Base-by-base conservation (phyloP, 37 sponge, comb jelly and placozoan species). In the Axinella damicornis region DNA sequence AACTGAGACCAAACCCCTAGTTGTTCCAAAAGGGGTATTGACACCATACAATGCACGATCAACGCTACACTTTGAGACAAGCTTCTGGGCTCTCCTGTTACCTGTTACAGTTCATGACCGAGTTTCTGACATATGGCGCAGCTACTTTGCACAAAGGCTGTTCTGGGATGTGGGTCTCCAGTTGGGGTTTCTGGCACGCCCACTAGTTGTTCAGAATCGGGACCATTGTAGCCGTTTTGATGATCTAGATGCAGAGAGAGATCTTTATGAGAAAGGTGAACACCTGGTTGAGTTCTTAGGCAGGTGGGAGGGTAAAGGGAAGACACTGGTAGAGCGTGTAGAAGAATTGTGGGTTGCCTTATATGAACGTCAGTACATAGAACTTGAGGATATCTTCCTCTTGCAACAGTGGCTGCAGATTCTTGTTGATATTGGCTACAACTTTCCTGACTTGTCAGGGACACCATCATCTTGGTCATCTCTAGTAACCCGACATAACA, bases 61-160 rank as follows among this genome's bases (percentile, higher is more conserved):
- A 46, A 78, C 81, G 20, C 66, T 90, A 15, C 79, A 79, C 52
- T 76, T 81, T 71, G 32, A 79, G 16, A 19, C 54, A 2, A 71
- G 69, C 0, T 73, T 90, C 65, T 90, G 68, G 55, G 85, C 61
- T 28, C 65, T 90, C 27, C 57, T 78, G 64, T 39, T 90, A 36
- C 90, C 90, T 9, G 41, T 85, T 24, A 75, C 82, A 22, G 61
- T 83, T n/a, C 54, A 70, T 63, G 78, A 73, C 14, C 83, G 90
- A 0, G 85, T 90, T 5, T 71, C 85, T 11, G 90, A 90, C 71
- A 90, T 90, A 16, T 90, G 90, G 90, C 80, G 90, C 21, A 80
- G 85, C 73, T 84, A 75, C 73, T 38, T 73, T 84, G 85, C 77
- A 77, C 74, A n/a, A n/a, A n/a, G n/a, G n/a, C n/a, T n/a, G n/a